Evolutionary conservation across 2,113 vertebrate genomes (phyloP).

Genomic region (Alexandromys fortis): DNA sequence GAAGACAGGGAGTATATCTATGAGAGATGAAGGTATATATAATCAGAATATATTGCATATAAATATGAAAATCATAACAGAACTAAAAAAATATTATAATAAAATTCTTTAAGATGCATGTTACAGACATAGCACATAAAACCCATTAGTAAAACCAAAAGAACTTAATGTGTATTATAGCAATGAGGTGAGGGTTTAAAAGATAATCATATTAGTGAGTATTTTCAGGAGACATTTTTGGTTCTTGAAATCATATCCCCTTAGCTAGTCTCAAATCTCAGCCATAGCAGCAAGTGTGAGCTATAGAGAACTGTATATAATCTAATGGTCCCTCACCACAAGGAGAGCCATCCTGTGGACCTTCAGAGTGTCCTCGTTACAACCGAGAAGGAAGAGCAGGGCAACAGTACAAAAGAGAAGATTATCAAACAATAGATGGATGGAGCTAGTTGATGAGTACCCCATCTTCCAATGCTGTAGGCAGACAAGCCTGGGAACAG

Average conservation of each 20-base stretch:
- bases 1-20: neutral
- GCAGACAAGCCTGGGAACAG: neutral
- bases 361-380: neutral
- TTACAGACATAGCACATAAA: neutral
- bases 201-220: neutral
- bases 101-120: neutral
- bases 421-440: neutral
- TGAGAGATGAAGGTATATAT: neutral
- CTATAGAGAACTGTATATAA: neutral
- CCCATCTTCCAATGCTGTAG: accelerated
- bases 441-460: neutral
- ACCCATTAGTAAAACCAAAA: neutral
- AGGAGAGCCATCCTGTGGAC: accelerated
- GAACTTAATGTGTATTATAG: neutral
- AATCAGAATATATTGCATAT: neutral
- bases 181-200: neutral
- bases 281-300: accelerated
- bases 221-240: neutral
- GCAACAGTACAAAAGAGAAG: accelerated
- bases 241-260: accelerated
- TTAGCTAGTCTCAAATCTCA: neutral
- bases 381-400: neutral
- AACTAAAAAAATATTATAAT: neutral
- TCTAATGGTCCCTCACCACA: accelerated
- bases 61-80: neutral